phyloP scores from a whole-genome alignment of 2,113 vertebrate genomes.

The Cygnus atratus region DNA sequence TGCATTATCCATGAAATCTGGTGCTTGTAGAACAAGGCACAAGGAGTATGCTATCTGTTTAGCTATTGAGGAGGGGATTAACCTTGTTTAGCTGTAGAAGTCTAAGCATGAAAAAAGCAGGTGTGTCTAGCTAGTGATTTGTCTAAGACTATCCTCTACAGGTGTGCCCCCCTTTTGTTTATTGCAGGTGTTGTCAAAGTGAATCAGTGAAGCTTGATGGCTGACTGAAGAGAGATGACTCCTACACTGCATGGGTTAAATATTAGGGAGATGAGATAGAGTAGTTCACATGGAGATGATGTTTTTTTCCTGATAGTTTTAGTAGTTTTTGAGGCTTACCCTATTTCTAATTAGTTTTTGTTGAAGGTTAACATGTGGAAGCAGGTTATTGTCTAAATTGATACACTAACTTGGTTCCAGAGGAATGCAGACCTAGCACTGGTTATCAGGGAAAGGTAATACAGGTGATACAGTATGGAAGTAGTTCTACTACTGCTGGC shows the following conservation, averaged over 20 bases:
- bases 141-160: neutral
- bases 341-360: neutral
- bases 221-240: neutral
- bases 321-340: neutral
- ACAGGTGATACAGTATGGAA: neutral
- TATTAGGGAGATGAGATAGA: neutral
- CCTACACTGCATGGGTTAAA: neutral
- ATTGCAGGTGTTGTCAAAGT: neutral
- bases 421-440: neutral
- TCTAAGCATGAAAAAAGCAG: neutral
- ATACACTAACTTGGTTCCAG: neutral
- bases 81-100: neutral
- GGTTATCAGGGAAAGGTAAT: neutral
- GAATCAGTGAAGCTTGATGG: neutral
- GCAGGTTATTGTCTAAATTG: neutral
- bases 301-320: neutral
- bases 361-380: neutral
- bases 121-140: neutral
- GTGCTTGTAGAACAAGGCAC: neutral
- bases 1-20: neutral
- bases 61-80: neutral
- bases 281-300: neutral
- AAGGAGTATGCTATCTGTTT: neutral
- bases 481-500: neutral
- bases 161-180: neutral